phyloP scores from a whole-genome alignment of 1,140 invertebrate species.

The Phymorhynchus buccinoides region DNA sequence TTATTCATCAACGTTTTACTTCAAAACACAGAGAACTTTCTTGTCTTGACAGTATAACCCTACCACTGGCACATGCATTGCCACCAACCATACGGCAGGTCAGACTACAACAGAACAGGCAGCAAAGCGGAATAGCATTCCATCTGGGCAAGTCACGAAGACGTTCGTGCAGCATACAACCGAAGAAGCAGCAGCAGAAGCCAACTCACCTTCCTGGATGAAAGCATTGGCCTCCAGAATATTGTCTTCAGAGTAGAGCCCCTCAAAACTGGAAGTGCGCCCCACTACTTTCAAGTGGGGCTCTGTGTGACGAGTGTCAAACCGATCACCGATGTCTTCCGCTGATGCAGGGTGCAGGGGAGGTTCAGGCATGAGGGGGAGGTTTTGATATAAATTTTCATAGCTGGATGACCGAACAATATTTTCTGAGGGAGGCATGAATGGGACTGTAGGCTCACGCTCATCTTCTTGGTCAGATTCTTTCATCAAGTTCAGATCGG shows the following conservation, averaged over 20 bases:
- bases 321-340: constrained; percentile 64
- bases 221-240: constrained; percentile 18
- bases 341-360: constrained; percentile 52
- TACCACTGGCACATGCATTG: constrained; percentile 14
- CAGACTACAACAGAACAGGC: constrained; percentile 26
- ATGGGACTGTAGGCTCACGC: constrained; percentile 27
- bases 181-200: constrained; percentile 31
- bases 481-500: constrained; percentile 44
- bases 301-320: constrained; percentile 64
- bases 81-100: not conserved
- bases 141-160: not conserved
- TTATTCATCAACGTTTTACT: not conserved
- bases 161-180: constrained; percentile 22
- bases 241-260: constrained; percentile 54
- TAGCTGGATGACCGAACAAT: constrained; percentile 58
- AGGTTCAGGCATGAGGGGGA: constrained; percentile 55
- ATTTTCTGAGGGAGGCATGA: not conserved
- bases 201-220: constrained; percentile 36
- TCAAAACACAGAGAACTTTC: no score
- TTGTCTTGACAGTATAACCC: not conserved
- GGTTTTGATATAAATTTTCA: constrained; percentile 64
- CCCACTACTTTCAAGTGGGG: constrained; percentile 53
- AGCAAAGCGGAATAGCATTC: not conserved
- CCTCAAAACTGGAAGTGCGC: constrained; percentile 63
- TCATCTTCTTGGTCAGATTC: constrained; percentile 11